phyloP scores from a whole-genome alignment of 2,888 invertebrate genomes.

The Leptarthrus brevirostris region DNA sequence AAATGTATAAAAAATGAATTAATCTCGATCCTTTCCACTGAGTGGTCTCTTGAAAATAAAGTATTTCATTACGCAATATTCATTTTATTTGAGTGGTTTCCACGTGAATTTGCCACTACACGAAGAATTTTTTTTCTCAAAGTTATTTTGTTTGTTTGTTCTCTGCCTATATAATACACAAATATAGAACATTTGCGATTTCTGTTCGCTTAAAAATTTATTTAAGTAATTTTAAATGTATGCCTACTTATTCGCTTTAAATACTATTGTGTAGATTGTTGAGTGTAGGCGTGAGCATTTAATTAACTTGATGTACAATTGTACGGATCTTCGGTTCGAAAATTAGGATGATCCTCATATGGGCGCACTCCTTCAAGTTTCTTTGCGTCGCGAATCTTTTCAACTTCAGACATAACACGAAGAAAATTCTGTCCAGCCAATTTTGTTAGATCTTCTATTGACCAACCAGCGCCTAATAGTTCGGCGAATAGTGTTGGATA shows the following conservation, averaged over 20 bases:
- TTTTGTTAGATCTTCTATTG: slow-evolving; percentile 80
- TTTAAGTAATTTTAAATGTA: neutral
- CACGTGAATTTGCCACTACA: neutral
- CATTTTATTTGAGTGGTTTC: too few species aligned
- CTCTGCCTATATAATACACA: neutral
- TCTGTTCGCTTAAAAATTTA: neutral
- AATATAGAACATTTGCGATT: neutral
- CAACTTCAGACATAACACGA: slow-evolving; percentile 74
- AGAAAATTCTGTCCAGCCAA: slow-evolving; percentile 81
- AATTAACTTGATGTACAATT: slow-evolving; percentile 68
- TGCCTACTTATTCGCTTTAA: slow-evolving; percentile 11
- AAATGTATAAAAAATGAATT: too few species aligned
- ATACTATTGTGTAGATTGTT: neutral
- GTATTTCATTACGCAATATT: too few species aligned
- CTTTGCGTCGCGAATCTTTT: slow-evolving; percentile 78
- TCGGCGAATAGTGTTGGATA: slow-evolving; percentile 84
- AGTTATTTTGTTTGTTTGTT: neutral
- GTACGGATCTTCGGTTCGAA: slow-evolving; percentile 66
- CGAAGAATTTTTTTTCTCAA: neutral
- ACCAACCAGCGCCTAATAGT: slow-evolving; percentile 83
- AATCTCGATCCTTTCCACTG: too few species aligned
- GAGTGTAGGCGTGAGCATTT: slow-evolving; percentile 45
- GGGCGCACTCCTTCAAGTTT: slow-evolving; percentile 77
- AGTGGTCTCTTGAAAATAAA: too few species aligned
- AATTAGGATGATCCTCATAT: slow-evolving; percentile 74